phyloP scores from a whole-genome alignment of 2,797 vertebrate species.

The Nannoperca obscura region DNA sequence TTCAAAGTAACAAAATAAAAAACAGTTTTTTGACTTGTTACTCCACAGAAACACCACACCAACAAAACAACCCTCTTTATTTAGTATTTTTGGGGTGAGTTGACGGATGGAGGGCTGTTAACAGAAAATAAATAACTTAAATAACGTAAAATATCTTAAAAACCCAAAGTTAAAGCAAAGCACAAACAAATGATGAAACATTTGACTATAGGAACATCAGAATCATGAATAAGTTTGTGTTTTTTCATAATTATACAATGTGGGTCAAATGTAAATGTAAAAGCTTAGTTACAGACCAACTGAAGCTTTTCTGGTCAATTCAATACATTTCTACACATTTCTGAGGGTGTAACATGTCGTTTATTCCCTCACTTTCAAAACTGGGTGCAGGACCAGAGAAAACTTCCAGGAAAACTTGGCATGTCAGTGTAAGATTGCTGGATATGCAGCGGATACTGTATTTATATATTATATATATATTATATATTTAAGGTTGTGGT shows the following conservation, averaged over 20 bases:
- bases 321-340: not conserved
- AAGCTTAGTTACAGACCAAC: not conserved
- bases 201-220: not conserved
- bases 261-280: slow-evolving; percentile 24
- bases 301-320: not conserved
- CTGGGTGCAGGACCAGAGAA: too few relatives aligned
- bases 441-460: not conserved
- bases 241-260: not conserved
- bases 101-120: not conserved
- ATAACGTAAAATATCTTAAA: not conserved
- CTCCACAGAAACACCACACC: not conserved
- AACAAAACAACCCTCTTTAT: not conserved
- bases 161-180: not conserved
- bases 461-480: too few relatives aligned
- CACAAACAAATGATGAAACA: not conserved
- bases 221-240: slow-evolving; percentile 25
- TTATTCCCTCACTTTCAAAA: not conserved
- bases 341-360: not conserved
- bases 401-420: too few relatives aligned
- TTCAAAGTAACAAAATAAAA: too few relatives aligned
- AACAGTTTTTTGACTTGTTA: too few relatives aligned
- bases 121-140: not conserved
- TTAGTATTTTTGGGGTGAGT: not conserved
- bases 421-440: not conserved
- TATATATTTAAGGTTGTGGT: too few relatives aligned